Conservation (phyloP, 2,797 vertebrate species). For the Gymnothorax javanicus region DNA sequence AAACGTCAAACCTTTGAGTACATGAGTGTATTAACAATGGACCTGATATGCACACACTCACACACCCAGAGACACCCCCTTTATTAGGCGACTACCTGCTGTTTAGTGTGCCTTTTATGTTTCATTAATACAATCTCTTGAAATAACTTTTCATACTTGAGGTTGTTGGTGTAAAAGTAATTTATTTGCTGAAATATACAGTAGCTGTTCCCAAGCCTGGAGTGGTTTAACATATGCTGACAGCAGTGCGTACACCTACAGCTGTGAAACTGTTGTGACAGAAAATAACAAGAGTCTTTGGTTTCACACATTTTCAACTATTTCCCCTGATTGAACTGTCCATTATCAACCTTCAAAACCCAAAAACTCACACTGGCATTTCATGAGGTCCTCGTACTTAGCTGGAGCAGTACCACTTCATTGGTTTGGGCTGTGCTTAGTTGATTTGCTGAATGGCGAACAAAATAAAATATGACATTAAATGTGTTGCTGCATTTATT, state of each 20-base stretch:
- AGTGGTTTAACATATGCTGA: not conserved
- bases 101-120: not conserved
- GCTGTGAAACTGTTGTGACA: not conserved
- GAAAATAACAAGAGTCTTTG: no score
- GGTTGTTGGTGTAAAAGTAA: not conserved
- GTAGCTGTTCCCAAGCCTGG: not conserved
- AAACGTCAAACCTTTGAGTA: not conserved
- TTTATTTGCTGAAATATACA: not conserved
- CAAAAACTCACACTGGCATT: no score
- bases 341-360: no score
- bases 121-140: no score
- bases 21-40: not conserved
- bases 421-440: no score
- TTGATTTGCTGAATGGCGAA: no score
- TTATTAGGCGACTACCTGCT: not conserved
- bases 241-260: not conserved
- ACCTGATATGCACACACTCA: conserved; percentile 19
- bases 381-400: no score
- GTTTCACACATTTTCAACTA: no score
- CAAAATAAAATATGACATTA: no score
- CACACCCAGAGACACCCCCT: not conserved
- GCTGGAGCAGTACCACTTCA: no score
- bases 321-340: not conserved
- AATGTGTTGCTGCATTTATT: no score
- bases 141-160: not conserved